Evolutionary conservation across 2,113 vertebrate genomes (phyloP), one percentile per base, ranked within the genome.

Genomic region (Lynx canadensis): DNA sequence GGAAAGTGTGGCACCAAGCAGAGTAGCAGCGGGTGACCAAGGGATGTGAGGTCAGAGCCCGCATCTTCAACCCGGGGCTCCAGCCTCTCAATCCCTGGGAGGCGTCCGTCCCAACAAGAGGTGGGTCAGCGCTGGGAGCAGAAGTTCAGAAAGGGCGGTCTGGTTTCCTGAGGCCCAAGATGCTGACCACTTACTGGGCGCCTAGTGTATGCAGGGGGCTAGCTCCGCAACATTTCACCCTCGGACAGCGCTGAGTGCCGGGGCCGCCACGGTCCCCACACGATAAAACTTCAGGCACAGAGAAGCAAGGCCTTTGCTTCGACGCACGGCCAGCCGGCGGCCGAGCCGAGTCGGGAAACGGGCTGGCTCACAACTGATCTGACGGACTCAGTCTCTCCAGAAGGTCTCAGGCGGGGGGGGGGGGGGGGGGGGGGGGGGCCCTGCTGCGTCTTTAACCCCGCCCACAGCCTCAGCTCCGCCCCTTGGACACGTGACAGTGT

Each of bases 301-400:
- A 21, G 63, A 36, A 57, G 27, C 11, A 4, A 25, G 25, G 27
- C 27, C 10, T 63, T 5, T 0, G 50, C 18, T 31, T 15, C 1
- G 60, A 45, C n/a, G 21, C 0, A 11, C 36, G 9, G 38, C 48
- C 31, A 4, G 4, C 14, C 21, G 0, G 57, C 3, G 3, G 83
- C 57, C 1, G 45, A 36, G 36, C 3, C 0, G 4, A 36, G 33
- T 10, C 13, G 0, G 11, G 21, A 83, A n/a, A 31, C 5, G 1
- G 41, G 52, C 60, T 16, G 21, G n/a, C 27, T 52, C 63, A 1
- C 2, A 21, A 15, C 0, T 0, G n/a, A 73, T 12, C 23, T 8
- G 15, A 89, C 4, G 3, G 6, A 33, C 16, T 25, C 23, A 3
- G 4, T 29, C 69, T 36, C 41, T 7, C 52, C 18, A 18, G 5